Evolutionary conservation across 2,797 vertebrate species (phyloP), one percentile per base, ranked within the genome.

Genomic region (Muraenolepis orangiensis): DNA sequence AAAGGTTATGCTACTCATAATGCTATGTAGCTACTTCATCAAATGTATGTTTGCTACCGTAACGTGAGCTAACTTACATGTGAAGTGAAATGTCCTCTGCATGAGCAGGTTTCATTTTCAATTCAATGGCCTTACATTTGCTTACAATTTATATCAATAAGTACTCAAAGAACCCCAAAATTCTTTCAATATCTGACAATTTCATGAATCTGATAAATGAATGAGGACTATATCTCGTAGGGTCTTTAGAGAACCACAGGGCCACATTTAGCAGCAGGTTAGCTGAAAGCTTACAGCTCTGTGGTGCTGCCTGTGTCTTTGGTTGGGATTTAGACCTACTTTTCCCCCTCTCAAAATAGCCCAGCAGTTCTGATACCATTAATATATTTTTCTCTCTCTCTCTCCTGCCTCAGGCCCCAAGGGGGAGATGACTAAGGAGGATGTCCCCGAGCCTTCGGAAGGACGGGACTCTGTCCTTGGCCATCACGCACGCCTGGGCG

Each of bases 391-490:
- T 16, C 14, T 28, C 29, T 86, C 73, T 86, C 76, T 81, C 79
- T 72, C 78, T 84, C 61, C 80, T 81, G 72, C 72, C 72, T 0
- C 81, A 89, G 92, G 86, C 82, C 88, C 83, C 81, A 84, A 88
- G 87, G 78, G 84, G 89, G 96, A 95, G 85, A 99, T 99, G 98
- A 99, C 98, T 88, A 96, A 97, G 94, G 96, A 98, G 88, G 96
- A 97, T 91, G 88, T 96, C 82, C 93, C 93, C 71, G 91, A 92
- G 87, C 92, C 93, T 76, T 81, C 88, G 0, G 95, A 95, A 91
- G 95, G 57, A 64, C 57, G 93, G 85, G 92, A 92, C 82, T 79
- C 85, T 23, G 85, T 93, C 75, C 85, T 87, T 80, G 94, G 88
- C 89, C 91, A 86, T 87, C 87, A 88, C 67, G 86, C 76, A 0